Base-by-base conservation (phyloP, 2,797 vertebrate genomes). In the Steatocranus sp. region DNA sequence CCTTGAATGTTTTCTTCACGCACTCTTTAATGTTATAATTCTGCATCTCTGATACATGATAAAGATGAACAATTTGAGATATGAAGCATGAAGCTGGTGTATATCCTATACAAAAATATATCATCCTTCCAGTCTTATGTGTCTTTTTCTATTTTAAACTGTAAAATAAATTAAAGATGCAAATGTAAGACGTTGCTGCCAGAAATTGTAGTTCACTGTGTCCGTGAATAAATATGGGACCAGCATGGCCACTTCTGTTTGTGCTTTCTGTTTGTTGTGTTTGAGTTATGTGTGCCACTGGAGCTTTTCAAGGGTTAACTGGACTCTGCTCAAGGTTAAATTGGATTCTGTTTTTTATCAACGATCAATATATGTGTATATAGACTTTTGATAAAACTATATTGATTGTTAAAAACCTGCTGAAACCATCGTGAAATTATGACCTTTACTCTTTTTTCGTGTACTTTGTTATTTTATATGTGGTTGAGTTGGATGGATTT, bases 191-290 rank as follows among this genome's bases (percentile, higher is more conserved):
- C 34, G 8, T 4, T 86, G 6, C 12, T 92, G 86, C 87, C 85
- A 85, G 86, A 91, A 84, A 20, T 11, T 92, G 84, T 87, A 83
- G 56, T 88, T 86, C 49, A 32, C 6, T 58, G 9, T 50, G 25
- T 63, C 74, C 1, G 51, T 66, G 27, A 83, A 86, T 83, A 86
- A 90, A 70, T 76, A 34, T 9, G 56, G 61, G 84, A 85, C 54
- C 80, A 82, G 18, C 17, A 73, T 23, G 30, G 48, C 4, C 2
- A n/a, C 7, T 46, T 84, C 2, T 66, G 27, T 81, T 20, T 77
- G 11, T 11, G 43, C 34, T 50, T 58, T 80, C 9, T 48, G 1
- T 17, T 53, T 30, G 20, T 14, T 46, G 15, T 27, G 66, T 4
- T n/a, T 48, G 41, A 27, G 38, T 18, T 70, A 18, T 70, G 32